These are phyloP conservation scores for Nematolebias whitei DNA, from an alignment of 2,113 vertebrate species.

Conservation along the genomic window DNA sequence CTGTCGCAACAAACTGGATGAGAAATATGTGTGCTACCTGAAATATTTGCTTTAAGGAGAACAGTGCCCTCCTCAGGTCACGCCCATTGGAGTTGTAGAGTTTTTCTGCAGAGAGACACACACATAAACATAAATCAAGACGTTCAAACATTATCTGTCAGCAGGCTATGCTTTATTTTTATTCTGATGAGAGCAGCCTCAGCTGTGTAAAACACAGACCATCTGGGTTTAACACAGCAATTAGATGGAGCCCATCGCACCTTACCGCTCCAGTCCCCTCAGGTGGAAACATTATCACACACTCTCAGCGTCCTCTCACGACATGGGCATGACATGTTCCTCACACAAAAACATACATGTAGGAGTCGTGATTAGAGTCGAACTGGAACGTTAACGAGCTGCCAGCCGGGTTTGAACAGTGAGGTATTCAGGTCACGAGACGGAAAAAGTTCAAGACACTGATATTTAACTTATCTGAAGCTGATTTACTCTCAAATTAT, in stretches of 20 bases:
- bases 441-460: slow-evolving; percentile 50
- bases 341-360: slow-evolving; percentile 13
- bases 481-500: too few relatives aligned
- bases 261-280: slow-evolving; percentile 37
- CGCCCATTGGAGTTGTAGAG: slow-evolving; percentile 92
- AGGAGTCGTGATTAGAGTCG: slow-evolving; percentile 57
- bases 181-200: slow-evolving; percentile 27
- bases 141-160: slow-evolving; percentile 23
- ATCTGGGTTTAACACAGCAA: background rate
- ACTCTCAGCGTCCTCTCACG: slow-evolving; percentile 27
- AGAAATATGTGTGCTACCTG: slow-evolving; percentile 82
- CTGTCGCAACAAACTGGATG: slow-evolving; percentile 44
- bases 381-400: slow-evolving; percentile 76
- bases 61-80: slow-evolving; percentile 92
- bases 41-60: slow-evolving; percentile 97
- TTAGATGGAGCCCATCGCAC: slow-evolving; percentile 21
- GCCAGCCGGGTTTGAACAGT: slow-evolving; percentile 54
- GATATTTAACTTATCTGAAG: slow-evolving; percentile 25
- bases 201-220: slow-evolving; percentile 42
- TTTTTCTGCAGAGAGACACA: slow-evolving; percentile 80
- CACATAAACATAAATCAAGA: background rate
- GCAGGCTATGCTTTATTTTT: slow-evolving; percentile 6
- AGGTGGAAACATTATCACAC: slow-evolving; percentile 39
- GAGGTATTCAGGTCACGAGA: slow-evolving; percentile 75
- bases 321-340: slow-evolving; percentile 42